A percentile compares a stretch with the other conserved stretches of the same genome.
phyloP scores from a whole-genome alignment of 2,888 invertebrate genomes.

The Hololepta plana region DNA sequence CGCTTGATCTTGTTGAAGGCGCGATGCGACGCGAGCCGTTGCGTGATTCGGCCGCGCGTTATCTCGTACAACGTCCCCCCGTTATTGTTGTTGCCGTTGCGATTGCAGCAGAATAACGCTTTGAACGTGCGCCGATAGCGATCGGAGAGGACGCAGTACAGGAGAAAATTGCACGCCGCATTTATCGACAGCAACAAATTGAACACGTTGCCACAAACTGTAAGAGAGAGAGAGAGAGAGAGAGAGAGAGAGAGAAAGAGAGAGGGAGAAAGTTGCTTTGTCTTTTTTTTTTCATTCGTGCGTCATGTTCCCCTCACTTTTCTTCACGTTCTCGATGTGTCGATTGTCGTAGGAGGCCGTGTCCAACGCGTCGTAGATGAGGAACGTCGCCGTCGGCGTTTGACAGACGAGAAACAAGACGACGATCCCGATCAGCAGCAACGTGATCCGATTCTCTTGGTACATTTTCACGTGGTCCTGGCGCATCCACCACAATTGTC shows the following conservation, averaged over 20 bases:
- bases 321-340: constrained; percentile 16
- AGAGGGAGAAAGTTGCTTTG: too few relatives aligned
- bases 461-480: constrained; percentile 28
- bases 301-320: constrained; percentile 17
- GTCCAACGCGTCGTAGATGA: constrained; percentile 28
- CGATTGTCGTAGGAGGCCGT: constrained; percentile 10
- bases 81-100: too few relatives aligned
- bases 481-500: constrained; percentile 13
- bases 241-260: neutral
- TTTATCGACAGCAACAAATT: constrained; percentile 53
- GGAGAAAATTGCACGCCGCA: constrained; percentile 57
- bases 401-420: constrained; percentile 58
- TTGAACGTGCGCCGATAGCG: constrained; percentile 45
- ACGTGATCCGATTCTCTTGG: constrained; percentile 55
- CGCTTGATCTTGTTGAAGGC: too few relatives aligned
- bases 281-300: too few relatives aligned
- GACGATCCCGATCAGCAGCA: constrained; percentile 58
- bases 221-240: constrained; percentile 2
- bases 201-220: constrained; percentile 49
- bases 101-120: constrained; percentile 21
- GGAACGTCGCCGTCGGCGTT: constrained; percentile 42
- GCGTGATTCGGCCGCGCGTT: neutral
- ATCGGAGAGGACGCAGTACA: constrained; percentile 59
- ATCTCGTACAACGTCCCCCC: constrained; percentile 1
- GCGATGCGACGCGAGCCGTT: neutral